Evolutionary conservation across 1,140 invertebrate genomes (phyloP).

Genomic region (Drosophila biarmipes): DNA sequence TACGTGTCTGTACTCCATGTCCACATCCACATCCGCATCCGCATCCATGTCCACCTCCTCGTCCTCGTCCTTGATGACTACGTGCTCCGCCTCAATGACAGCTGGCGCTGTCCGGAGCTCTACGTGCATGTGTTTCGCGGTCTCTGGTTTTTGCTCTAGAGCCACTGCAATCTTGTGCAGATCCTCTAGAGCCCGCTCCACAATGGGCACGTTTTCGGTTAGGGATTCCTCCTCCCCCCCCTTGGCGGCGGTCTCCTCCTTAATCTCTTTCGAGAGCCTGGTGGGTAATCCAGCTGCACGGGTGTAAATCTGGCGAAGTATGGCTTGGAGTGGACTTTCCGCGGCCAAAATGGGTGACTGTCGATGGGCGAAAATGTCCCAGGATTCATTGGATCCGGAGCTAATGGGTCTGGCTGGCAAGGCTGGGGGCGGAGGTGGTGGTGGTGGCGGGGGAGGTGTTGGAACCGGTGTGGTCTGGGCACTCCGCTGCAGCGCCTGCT

Average conservation of each 20-base stretch:
- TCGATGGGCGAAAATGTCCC: constrained; percentile 65
- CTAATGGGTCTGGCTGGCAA: constrained; percentile 9
- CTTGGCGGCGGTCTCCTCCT: background rate
- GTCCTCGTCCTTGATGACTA: constrained; percentile 57
- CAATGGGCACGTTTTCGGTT: constrained; percentile 75
- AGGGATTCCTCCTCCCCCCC: constrained; percentile 11
- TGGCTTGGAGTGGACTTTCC: constrained; percentile 75
- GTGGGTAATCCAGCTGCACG: constrained; percentile 52
- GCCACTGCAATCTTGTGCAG: constrained; percentile 67
- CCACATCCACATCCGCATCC: background rate
- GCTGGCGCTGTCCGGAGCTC: constrained; percentile 57
- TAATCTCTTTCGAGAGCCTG: constrained; percentile 33
- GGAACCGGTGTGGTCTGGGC: constrained; percentile 40
- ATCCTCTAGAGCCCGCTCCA: constrained; percentile 73
- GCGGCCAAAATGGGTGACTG: constrained; percentile 64
- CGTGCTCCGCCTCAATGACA: constrained; percentile 57
- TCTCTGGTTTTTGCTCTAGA: constrained; percentile 20
- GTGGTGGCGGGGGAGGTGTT: constrained; percentile 11
- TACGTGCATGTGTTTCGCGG: constrained; percentile 35
- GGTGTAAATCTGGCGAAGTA: constrained; percentile 70
- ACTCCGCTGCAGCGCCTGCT: constrained; percentile 68
- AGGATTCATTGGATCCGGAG: constrained; percentile 40
- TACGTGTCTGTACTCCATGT: constrained; percentile 58
- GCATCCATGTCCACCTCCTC: background rate
- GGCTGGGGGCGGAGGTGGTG: background rate